These are phyloP conservation scores for Austrofundulus limnaeus DNA, from an alignment of 2,113 vertebrate species.

Conservation along the genomic window DNA sequence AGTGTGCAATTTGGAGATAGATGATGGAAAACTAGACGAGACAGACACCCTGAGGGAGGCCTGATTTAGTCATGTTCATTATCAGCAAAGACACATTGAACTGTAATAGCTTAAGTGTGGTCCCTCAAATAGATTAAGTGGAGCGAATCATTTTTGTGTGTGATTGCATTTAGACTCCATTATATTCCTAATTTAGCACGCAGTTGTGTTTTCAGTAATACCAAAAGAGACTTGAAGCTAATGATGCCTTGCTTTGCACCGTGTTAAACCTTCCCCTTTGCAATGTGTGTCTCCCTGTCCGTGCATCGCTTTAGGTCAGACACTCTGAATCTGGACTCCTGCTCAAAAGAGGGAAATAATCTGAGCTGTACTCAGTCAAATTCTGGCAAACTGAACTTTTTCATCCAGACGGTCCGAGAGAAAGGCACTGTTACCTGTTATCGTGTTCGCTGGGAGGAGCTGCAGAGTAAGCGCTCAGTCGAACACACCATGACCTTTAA, in stretches of 20 bases:
- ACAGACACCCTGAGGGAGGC: conserved; percentile 48
- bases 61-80: conserved; percentile 32
- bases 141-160: no score
- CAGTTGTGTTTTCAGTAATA: not conserved
- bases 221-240: not conserved
- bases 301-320: conserved; percentile 74
- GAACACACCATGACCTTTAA: conserved; percentile 92
- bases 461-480: conserved; percentile 72
- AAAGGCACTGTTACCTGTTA: conserved; percentile 95
- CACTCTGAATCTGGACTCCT: conserved; percentile 88
- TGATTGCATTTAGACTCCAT: not conserved
- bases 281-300: conserved; percentile 5
- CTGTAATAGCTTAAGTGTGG: conserved; percentile 13
- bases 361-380: conserved; percentile 84
- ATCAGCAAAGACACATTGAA: conserved; percentile 21
- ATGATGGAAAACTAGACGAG: conserved; percentile 42
- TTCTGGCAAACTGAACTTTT: conserved; percentile 87
- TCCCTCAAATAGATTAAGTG: no score
- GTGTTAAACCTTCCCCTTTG: not conserved
- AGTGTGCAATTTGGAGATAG: conserved; percentile 18
- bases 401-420: conserved; percentile 87
- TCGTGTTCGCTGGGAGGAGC: conserved; percentile 93
- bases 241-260: not conserved
- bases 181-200: not conserved
- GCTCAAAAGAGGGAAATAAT: conserved; percentile 83